phyloP scores from a whole-genome alignment of 2,113 vertebrate genomes.

The Trogon surrucura region DNA sequence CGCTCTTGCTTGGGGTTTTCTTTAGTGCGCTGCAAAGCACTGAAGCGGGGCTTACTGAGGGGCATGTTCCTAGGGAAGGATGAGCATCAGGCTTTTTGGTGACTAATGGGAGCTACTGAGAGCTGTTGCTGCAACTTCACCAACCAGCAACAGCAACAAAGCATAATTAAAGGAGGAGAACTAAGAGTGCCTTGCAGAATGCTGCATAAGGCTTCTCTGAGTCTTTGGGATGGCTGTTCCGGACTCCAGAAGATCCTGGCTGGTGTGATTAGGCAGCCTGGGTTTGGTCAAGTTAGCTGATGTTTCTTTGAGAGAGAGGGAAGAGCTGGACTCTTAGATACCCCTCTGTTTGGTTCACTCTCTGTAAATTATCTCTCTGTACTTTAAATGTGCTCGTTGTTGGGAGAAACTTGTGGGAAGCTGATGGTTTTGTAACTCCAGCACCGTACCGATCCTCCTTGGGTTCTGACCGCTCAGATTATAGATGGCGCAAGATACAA shows the following conservation, averaged over 20 bases:
- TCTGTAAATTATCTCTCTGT: neutral
- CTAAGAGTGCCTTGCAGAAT: neutral
- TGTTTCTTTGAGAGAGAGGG: neutral
- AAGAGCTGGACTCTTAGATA: neutral
- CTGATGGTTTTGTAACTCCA: neutral
- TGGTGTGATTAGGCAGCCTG: neutral
- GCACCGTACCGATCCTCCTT: neutral
- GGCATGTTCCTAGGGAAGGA: neutral
- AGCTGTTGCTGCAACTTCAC: neutral
- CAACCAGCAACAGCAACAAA: no score
- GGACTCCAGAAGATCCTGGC: neutral
- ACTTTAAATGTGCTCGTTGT: rapidly evolving
- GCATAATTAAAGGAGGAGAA: neutral
- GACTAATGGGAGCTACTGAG: neutral
- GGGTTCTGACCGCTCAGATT: neutral
- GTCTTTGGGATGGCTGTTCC: neutral
- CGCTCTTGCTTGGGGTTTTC: no score
- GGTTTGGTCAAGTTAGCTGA: neutral
- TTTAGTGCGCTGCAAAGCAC: no score
- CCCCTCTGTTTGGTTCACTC: neutral
- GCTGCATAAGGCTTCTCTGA: neutral
- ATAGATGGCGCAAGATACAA: neutral
- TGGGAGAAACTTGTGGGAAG: neutral
- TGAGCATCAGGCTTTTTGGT: neutral
- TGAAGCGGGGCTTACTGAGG: neutral